These are phyloP conservation scores for Tyrannus savana DNA, from an alignment of 2,113 vertebrate species.

Conservation along the genomic window DNA sequence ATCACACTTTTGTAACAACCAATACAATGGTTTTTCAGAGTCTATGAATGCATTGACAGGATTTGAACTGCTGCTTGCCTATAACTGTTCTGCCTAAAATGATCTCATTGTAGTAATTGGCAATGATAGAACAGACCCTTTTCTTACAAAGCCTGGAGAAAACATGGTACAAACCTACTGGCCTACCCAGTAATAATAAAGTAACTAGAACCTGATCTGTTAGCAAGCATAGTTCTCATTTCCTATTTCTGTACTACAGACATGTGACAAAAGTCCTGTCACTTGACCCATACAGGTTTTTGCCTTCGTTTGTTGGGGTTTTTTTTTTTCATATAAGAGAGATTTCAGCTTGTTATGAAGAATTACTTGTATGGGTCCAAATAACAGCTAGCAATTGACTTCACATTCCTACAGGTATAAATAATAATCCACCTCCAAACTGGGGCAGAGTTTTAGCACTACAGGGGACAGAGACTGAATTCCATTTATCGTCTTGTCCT, in stretches of 20 bases:
- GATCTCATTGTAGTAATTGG: slow-evolving; percentile 29
- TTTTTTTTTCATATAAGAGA: slow-evolving; percentile 12
- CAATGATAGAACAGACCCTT: not conserved
- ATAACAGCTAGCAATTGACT: slow-evolving; percentile 7
- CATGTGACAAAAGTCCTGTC: slow-evolving; percentile 38
- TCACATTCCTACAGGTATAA: not conserved
- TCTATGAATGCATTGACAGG: slow-evolving; percentile 69
- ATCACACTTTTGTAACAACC: slow-evolving; percentile 74
- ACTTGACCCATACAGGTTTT: slow-evolving; percentile 26
- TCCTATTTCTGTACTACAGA: slow-evolving; percentile 21
- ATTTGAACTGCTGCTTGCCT: slow-evolving; percentile 62
- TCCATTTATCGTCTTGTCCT: not conserved
- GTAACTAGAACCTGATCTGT: not conserved
- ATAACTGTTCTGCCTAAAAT: slow-evolving; percentile 34
- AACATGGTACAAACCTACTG: not conserved
- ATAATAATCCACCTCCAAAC: not conserved
- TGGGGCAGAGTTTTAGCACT: not conserved
- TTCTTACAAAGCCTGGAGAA: slow-evolving; percentile 1
- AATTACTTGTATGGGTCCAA: not conserved
- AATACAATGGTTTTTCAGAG: slow-evolving; percentile 61
- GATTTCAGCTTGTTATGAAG: slow-evolving; percentile 27
- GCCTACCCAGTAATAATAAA: not conserved
- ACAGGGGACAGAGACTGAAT: not conserved
- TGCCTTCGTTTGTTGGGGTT: slow-evolving; percentile 43
- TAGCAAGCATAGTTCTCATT: not conserved